Evolutionary conservation across 1,140 invertebrate species (phyloP), one percentile per base, ranked within the genome.

Genomic region (Brachionus manjavacas): DNA sequence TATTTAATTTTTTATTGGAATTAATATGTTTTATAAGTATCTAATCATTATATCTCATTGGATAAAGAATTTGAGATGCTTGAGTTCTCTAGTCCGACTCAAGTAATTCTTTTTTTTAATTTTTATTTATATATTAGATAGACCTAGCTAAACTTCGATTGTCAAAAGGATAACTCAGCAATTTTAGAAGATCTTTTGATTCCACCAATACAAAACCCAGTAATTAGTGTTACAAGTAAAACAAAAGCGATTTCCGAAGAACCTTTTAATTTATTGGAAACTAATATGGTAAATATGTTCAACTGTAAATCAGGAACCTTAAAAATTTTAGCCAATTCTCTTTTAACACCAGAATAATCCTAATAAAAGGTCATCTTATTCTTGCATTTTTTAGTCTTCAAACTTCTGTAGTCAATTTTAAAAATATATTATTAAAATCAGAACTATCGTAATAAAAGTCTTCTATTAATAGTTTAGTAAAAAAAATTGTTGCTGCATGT

Each of bases 191-290:
- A 66, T 66, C 60, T 66, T 28, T 66, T 28, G 60, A 23, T 66
- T 66, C 16, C 2, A 66, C 0, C 60, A 28, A 66, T 66, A 66
- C 60, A 66, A 25, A 66, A 66, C 25, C 60, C 60, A 66, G 60
- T 66, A 66, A 66, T 66, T 8, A 66, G 60, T 25, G 60, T 66
- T 66, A 66, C 60, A 66, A 66, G 25, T 28, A 66, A 66, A 66
- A 66, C 25, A 28, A 66, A 66, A 25, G 25, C 20, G 60, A 66
- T 66, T 66, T 66, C 60, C 60, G 60, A 66, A 66, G 60, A 66
- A 66, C 60, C 60, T 66, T 66, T 66, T 23, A 66, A 66, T 66
- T 28, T 28, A 66, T 25, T 66, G 60, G 7, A 66, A 66, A 23
- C 60, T 66, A 66, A 66, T 66, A 25, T 28, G 60, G 60, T 66